Conservation (phyloP, 1,140 invertebrate genomes). For the Dufourea novaeangliae region DNA sequence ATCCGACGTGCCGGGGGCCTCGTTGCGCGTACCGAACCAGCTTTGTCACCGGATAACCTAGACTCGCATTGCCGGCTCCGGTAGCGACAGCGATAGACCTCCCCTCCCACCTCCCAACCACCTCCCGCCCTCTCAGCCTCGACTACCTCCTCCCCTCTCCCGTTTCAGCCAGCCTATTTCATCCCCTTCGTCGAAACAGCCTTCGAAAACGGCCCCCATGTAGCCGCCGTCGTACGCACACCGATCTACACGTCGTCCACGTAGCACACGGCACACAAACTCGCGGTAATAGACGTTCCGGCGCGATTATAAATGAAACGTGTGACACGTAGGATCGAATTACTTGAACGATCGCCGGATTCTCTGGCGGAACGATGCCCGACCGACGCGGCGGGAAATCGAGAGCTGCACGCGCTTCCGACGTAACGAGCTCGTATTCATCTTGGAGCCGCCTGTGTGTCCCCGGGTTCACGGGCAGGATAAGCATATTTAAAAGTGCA, state of each 20-base stretch:
- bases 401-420: not conserved
- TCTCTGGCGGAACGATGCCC: conserved; percentile 18
- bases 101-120: not conserved
- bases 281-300: conserved; percentile 66
- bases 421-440: conserved; percentile 33
- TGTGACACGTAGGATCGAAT: conserved; percentile 49
- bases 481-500: not conserved
- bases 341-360: conserved; percentile 42
- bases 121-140: not conserved
- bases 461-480: not conserved
- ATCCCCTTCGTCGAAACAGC: conserved; percentile 37
- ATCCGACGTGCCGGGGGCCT: conserved; percentile 67
- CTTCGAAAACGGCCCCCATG: conserved; percentile 37
- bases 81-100: conserved; percentile 71
- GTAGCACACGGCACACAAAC: conserved; percentile 61
- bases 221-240: not conserved
- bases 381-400: not conserved
- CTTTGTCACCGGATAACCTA: conserved; percentile 79
- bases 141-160: not conserved
- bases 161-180: conserved; percentile 31
- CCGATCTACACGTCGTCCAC: not conserved
- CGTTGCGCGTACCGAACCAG: conserved; percentile 65
- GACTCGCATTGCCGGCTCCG: conserved; percentile 74
- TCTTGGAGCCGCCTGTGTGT: not conserved
- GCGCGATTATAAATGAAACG: conserved; percentile 70